phyloP scores from a whole-genome alignment of 1,140 invertebrate genomes.

The Varroa destructor region DNA sequence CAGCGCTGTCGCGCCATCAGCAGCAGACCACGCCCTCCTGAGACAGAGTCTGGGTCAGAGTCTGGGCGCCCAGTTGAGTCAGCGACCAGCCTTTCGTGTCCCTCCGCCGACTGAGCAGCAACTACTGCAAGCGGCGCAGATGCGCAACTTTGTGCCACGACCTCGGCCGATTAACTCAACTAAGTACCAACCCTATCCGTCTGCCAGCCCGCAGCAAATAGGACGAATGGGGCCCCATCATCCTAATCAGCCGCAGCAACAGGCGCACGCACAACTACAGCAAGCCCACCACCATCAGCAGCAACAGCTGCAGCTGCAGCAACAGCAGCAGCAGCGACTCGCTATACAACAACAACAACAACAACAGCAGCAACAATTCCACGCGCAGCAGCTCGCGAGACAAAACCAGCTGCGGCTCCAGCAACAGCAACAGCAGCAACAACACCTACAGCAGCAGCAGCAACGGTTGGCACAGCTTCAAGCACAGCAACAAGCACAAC shows the following conservation, averaged over 20 bases:
- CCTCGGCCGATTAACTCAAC: conserved; percentile 22
- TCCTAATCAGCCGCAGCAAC: conserved; percentile 2
- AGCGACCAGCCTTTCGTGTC: not conserved
- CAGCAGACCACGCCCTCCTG: conserved; percentile 18
- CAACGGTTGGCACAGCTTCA: conserved; percentile 25
- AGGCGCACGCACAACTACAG: not conserved
- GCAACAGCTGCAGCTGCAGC: conserved; percentile 10
- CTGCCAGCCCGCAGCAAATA: not conserved
- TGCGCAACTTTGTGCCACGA: conserved; percentile 15
- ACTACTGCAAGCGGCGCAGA: not conserved
- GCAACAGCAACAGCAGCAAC: conserved; percentile 29
- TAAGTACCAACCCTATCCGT: conserved; percentile 15
- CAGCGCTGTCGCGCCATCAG: not conserved
- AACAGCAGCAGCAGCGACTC: conserved; percentile 9
- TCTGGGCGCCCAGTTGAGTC: conserved; percentile 4
- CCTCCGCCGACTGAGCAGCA: not conserved
- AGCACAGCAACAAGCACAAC: conserved; percentile 15
- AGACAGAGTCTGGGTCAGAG: conserved; percentile 18
- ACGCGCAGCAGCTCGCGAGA: not conserved
- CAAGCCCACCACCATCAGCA: conserved; percentile 9
- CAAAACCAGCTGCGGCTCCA: conserved; percentile 16
- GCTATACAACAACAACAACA: conserved; percentile 19
- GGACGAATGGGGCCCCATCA: not conserved
- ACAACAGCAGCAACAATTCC: conserved; percentile 12
- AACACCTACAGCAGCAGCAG: conserved; percentile 26